Conservation (phyloP, 2,888 invertebrate genomes). For the Heliconius aoede region DNA sequence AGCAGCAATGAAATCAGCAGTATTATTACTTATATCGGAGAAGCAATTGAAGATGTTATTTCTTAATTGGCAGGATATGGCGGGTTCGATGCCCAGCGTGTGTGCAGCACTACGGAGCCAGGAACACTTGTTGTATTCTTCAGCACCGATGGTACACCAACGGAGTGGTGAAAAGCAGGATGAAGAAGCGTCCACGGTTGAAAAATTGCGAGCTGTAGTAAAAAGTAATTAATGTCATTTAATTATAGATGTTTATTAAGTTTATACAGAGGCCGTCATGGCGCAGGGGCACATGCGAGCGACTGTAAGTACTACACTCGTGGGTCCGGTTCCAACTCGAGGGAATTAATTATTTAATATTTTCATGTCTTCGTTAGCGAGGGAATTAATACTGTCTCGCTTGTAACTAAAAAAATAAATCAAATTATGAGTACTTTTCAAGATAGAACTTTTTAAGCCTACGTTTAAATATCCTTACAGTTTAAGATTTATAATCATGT, state of each 20-base stretch:
- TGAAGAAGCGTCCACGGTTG: constrained; percentile 55
- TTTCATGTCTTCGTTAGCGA: too few relatives aligned
- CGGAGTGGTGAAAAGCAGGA: constrained; percentile 71
- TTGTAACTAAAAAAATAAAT: too few relatives aligned
- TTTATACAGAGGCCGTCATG: too few relatives aligned
- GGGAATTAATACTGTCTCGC: too few relatives aligned
- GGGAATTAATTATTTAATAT: too few relatives aligned
- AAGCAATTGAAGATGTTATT: constrained; percentile 81
- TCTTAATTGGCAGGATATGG: constrained; percentile 79
- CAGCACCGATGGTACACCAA: constrained; percentile 84
- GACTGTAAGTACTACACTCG: too few relatives aligned
- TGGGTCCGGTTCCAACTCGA: too few relatives aligned
- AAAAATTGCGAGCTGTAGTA: constrained; percentile 63
- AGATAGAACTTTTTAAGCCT: too few relatives aligned
- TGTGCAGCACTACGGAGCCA: constrained; percentile 84
- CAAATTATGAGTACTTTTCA: too few relatives aligned
- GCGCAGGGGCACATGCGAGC: too few relatives aligned
- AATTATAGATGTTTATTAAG: neutral
- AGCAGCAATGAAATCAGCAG: constrained; percentile 84
- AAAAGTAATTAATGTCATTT: neutral
- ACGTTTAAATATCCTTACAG: too few relatives aligned
- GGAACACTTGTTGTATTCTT: constrained; percentile 84
- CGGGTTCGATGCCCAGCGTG: constrained; percentile 84
- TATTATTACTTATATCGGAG: constrained; percentile 72
- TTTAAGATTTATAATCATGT: too few relatives aligned